These are phyloP conservation scores for Siniperca chuatsi DNA, from an alignment of 2,113 vertebrate species.

Conservation along the genomic window DNA sequence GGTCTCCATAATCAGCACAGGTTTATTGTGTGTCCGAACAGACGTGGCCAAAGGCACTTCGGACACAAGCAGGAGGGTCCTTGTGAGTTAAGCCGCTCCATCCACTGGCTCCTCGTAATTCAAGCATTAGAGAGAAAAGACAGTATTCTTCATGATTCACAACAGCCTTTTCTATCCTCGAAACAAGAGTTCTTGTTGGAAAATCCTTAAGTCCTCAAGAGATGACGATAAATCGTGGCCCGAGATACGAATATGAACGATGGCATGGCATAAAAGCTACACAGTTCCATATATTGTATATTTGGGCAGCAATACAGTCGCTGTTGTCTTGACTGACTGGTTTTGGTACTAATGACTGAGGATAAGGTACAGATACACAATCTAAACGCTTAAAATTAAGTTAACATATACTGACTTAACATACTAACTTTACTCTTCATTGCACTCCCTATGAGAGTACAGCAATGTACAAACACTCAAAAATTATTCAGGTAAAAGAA, in stretches of 20 bases:
- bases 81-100: slow-evolving; percentile 41
- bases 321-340: background rate
- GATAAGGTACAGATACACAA: slow-evolving; percentile 1
- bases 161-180: slow-evolving; percentile 2
- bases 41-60: slow-evolving; percentile 75
- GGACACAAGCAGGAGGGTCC: slow-evolving; percentile 60
- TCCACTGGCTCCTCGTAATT: slow-evolving; percentile 54
- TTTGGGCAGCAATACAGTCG: slow-evolving; percentile 4
- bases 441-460: background rate
- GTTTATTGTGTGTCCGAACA: slow-evolving; percentile 45
- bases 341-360: slow-evolving; percentile 7
- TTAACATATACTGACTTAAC: background rate
- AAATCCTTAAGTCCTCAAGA: slow-evolving; percentile 25
- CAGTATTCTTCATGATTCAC: slow-evolving; percentile 43
- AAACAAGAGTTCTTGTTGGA: slow-evolving; percentile 25
- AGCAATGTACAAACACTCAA: background rate
- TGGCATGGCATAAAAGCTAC: background rate
- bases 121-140: slow-evolving; percentile 62
- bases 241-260: slow-evolving; percentile 2
- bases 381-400: background rate
- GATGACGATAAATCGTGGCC: background rate
- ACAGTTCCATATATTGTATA: slow-evolving; percentile 11
- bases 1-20: slow-evolving; percentile 20
- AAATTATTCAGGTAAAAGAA: slow-evolving; percentile 2
- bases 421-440: background rate